Percentiles rank a stretch among this genome's conserved stretches.
Conservation (phyloP, 2,113 vertebrate genomes). For the Myodes glareolus region DNA sequence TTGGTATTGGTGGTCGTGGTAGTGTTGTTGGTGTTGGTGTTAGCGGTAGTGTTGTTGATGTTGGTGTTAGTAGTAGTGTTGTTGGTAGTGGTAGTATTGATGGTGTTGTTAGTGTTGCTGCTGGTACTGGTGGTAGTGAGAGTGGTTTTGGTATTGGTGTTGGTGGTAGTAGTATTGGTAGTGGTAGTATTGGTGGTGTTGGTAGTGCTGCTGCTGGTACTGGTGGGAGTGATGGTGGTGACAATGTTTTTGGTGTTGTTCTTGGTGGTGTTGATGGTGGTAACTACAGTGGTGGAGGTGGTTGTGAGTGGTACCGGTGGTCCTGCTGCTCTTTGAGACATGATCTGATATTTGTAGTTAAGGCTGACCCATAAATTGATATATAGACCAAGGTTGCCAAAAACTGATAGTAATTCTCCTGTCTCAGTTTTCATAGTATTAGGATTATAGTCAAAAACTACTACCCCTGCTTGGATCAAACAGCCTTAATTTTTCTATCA, state of each 20-base stretch:
- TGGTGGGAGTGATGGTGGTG: background rate
- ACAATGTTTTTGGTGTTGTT: background rate
- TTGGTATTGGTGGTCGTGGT: background rate
- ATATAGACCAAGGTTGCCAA: background rate
- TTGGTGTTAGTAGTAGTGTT: background rate
- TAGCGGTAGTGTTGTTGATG: background rate
- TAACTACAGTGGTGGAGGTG: background rate
- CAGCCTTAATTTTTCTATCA: background rate
- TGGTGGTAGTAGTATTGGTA: no score
- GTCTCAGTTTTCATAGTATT: background rate
- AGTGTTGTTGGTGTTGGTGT: no score
- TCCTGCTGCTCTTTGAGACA: background rate
- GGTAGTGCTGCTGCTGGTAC: background rate
- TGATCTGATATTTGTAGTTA: background rate
- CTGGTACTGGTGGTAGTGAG: background rate
- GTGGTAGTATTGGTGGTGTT: background rate
- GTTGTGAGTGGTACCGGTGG: accelerated
- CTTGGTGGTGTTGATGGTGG: no score
- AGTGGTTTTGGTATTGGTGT: no score
- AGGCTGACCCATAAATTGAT: background rate
- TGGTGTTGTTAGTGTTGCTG: background rate
- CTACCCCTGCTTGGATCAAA: background rate
- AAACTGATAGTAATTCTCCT: background rate
- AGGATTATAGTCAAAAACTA: background rate
- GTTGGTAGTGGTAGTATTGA: background rate